Evolutionary conservation across 2,797 vertebrate species (phyloP), one percentile per base, ranked within the genome.

Genomic region (Phrynocephalus vlangalii): DNA sequence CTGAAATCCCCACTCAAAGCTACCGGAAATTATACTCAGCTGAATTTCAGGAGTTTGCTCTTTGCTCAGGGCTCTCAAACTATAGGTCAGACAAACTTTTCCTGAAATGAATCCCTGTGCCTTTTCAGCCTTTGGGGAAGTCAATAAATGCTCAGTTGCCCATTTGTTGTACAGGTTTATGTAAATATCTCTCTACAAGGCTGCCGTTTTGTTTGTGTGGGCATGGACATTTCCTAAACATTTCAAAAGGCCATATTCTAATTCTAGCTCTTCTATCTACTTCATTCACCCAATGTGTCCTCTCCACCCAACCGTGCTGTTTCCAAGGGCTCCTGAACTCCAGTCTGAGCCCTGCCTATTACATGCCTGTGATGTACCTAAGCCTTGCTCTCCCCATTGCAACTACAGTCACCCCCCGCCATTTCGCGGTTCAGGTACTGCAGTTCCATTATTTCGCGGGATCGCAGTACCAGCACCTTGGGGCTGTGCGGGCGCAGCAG

Each of bases 1-100:
- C n/a, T n/a, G 56, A 84, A n/a, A 84, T 79, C 67, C 44, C 52
- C 56, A 88, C 56, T 88, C 38, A 67, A 73, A 44, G 63, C 77
- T 77, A 84, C 70, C 75, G 68, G 87, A 80, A 84, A 80, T 79
- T 28, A 52, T 84, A 83, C 68, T 79, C 77, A 20, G 26, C 70
- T 88, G 16, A 22, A 73, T 79, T 75, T 84, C 16, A 28, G 56
- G 77, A 60, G 38, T 88, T 66, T 79, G 38, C 30, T 88, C 67
- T 79, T 33, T 15, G 50, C 28, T 22, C 66, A 30, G 26, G 60
- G 38, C 22, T 79, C 56, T 80, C 28, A 66, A 79, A 73, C 52
- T 79, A 44, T 72, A 73, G n/a, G 38, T 73, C 68, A 84, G 9
- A 63, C 38, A 33, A 20, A 77, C 13, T 48, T 24, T 66, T 44